A percentile compares a stretch with the other conserved stretches of the same genome.
Conservation (phyloP, 2,888 invertebrate species). For the Lissocephala sabroskyi region DNA sequence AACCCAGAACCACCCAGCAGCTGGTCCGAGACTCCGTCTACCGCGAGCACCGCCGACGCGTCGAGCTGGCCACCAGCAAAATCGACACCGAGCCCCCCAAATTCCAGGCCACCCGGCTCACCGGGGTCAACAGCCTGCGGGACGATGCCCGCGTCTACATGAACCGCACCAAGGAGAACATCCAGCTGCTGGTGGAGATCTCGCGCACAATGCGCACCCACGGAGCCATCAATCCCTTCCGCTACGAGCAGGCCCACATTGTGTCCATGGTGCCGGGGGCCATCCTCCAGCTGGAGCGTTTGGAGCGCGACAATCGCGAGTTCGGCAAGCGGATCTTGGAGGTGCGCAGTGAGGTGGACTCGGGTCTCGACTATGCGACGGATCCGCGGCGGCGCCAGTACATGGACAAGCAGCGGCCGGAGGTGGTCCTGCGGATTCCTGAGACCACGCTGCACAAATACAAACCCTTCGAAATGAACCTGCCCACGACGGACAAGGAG, state of each 20-base stretch:
- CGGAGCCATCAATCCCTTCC: slow-evolving; percentile 33
- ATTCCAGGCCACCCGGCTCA: slow-evolving; percentile 31
- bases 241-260: slow-evolving; percentile 17
- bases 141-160: slow-evolving; percentile 36
- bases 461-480: slow-evolving; percentile 16
- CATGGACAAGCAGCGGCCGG: neutral
- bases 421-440: slow-evolving; percentile 11
- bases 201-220: slow-evolving; percentile 37
- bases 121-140: slow-evolving; percentile 25
- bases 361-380: slow-evolving; percentile 16
- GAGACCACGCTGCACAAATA: slow-evolving; percentile 30
- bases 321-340: slow-evolving; percentile 29
- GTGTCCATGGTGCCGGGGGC: slow-evolving; percentile 16
- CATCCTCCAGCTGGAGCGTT: slow-evolving; percentile 13
- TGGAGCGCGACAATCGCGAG: slow-evolving; percentile 32
- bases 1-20: neutral
- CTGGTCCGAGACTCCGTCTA: slow-evolving; percentile 15
- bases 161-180: slow-evolving; percentile 38
- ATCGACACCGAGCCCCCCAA: slow-evolving; percentile 28
- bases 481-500: slow-evolving; percentile 28
- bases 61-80: slow-evolving; percentile 14
- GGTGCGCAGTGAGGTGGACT: slow-evolving; percentile 30
- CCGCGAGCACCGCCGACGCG: slow-evolving; percentile 33
- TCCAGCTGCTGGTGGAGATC: slow-evolving; percentile 32
- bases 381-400: neutral